These are phyloP conservation scores for Diaprepes abbreviatus DNA, from an alignment of 2,888 invertebrate genomes.

Conservation along the genomic window DNA sequence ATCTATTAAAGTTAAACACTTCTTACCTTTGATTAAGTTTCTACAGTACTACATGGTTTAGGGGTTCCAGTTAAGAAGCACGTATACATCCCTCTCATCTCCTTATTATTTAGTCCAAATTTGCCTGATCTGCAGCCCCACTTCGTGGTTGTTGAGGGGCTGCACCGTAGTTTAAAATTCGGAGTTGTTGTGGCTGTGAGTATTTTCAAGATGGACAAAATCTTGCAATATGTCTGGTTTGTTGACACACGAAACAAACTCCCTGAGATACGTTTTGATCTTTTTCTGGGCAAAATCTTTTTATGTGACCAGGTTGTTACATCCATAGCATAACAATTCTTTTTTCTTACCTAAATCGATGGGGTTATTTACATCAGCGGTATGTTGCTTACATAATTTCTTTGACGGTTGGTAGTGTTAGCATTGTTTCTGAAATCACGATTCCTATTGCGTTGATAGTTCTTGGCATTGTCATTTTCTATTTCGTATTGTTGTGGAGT, in stretches of 20 bases:
- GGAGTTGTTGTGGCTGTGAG: neutral
- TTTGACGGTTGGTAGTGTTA: neutral
- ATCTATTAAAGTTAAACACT: too few relatives aligned
- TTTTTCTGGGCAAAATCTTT: neutral
- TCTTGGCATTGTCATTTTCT: neutral
- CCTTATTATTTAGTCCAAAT: too few relatives aligned
- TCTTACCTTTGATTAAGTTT: too few relatives aligned
- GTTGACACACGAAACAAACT: neutral
- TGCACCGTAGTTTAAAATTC: constrained; percentile 1
- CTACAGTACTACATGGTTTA: too few relatives aligned
- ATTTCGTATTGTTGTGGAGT: neutral
- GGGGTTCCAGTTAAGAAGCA: too few relatives aligned
- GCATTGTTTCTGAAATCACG: too few relatives aligned
- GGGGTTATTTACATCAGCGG: neutral
- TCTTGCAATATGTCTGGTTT: neutral
- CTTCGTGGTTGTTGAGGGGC: constrained; percentile 4
- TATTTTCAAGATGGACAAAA: too few relatives aligned
- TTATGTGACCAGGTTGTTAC: neutral
- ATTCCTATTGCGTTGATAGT: too few relatives aligned
- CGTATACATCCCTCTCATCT: too few relatives aligned
- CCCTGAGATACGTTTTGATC: neutral
- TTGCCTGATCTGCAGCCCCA: too few relatives aligned
- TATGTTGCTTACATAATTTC: neutral
- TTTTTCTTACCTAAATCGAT: too few relatives aligned
- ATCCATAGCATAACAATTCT: neutral